Conservation (phyloP, 2,113 vertebrate species). For the Megatriorchis doriae region DNA sequence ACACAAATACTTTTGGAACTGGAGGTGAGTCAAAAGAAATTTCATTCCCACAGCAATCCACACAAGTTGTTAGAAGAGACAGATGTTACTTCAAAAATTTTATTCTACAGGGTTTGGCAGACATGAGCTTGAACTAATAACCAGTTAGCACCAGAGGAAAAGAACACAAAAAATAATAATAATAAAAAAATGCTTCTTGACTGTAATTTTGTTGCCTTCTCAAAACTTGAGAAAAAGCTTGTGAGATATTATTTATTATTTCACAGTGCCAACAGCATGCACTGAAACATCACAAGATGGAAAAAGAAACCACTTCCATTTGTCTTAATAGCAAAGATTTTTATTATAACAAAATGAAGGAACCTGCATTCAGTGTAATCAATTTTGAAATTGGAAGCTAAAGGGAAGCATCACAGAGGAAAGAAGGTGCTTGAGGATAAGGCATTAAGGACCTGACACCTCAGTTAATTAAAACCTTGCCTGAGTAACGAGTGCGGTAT, state of each 20-base stretch:
- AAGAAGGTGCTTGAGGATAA: neutral
- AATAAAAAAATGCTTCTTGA: neutral
- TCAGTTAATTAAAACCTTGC: slow-evolving; percentile 37
- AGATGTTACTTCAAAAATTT: slow-evolving; percentile 14
- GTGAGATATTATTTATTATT: neutral
- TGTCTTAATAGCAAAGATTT: neutral
- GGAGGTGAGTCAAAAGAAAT: neutral
- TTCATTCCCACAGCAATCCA: neutral
- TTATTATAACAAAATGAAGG: neutral
- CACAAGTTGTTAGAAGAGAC: neutral
- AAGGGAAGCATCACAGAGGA: neutral
- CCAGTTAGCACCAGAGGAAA: neutral
- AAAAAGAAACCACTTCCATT: neutral
- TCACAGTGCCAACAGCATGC: neutral
- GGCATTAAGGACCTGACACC: slow-evolving; percentile 8
- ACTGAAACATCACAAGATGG: neutral
- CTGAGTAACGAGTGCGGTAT: neutral
- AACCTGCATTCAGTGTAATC: neutral
- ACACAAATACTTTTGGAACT: neutral
- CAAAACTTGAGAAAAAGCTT: neutral
- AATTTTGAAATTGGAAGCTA: neutral
- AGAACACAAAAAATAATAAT: neutral
- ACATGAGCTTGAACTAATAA: slow-evolving; percentile 12
- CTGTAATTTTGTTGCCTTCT: neutral
- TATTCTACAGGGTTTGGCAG: neutral